Base-by-base conservation (phyloP, 1,140 invertebrate genomes). In the Philopotamus ludificatus region DNA sequence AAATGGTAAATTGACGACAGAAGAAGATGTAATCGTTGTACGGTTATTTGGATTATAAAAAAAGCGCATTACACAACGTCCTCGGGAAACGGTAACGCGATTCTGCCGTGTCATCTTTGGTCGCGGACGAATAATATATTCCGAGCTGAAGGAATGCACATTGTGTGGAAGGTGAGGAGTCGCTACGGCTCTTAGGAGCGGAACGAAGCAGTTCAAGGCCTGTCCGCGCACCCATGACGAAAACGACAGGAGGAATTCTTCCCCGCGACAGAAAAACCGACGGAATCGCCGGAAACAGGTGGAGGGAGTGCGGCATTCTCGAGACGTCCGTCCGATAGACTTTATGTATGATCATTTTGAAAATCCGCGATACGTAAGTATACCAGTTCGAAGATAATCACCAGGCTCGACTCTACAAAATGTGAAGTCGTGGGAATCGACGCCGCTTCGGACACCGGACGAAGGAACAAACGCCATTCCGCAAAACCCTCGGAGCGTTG, bases 201-300 rank as follows among this genome's bases (percentile, higher is more conserved):
- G 23, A 10, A 51, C 49, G 49, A 51, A 51, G 12, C 49, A 25
- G 49, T 51, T 51, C 49, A 51, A 51, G 49, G 49, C 28, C 22
- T 51, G 49, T 15, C 9, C 23, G 47, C 28, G 49, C 18, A 21
- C 23, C 49, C 49, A 15, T 51, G 22, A 23, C 49, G 49, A 7
- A n/a, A 2, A 3, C n/a, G n/a, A 23, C 9, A 51, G 28, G 18
- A 51, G 22, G 22, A 22, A 23, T 51, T 51, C 42, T 51, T 23
- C 18, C 18, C 49, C 49, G 20, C 49, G 49, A 25, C 42, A 21
- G 20, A 22, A 25, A 51, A 51, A 25, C 20, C 9, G 16, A 21
- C 23, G 2, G 23, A 49, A 21, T 49, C 28, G 1, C 20, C 18
- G 49, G 49, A 51, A 51, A 25, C 49, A 51, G 49, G 49, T 51